These are phyloP conservation scores for Saguinus midas DNA, from an alignment of 2,113 vertebrate genomes.

Conservation along the genomic window DNA sequence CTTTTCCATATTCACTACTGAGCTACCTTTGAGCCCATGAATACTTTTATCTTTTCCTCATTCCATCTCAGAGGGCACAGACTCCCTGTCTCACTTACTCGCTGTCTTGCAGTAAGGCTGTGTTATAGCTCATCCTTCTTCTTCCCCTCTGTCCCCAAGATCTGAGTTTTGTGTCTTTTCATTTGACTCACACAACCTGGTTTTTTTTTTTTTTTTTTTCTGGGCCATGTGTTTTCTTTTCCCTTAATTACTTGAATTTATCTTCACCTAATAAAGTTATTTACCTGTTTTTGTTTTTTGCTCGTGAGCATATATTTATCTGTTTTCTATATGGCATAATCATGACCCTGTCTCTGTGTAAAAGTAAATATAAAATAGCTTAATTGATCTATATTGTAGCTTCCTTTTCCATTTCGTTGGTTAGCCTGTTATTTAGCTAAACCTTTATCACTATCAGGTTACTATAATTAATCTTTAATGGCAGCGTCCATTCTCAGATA, in stretches of 20 bases:
- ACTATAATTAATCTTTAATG: conserved; percentile 33
- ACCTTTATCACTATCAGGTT: not conserved
- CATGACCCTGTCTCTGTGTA: not conserved
- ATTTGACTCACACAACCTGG: not conserved
- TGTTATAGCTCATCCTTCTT: not conserved
- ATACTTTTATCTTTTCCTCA: conserved; percentile 16
- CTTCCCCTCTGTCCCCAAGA: not conserved
- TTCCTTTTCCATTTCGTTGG: conserved; percentile 26
- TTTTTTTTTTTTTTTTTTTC: not conserved
- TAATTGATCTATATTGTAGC: not conserved
- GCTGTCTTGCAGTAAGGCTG: conserved; percentile 3
- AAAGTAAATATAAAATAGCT: not conserved
- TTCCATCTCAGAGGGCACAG: not conserved
- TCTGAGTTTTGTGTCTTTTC: not conserved
- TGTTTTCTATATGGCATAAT: not conserved
- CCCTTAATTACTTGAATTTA: not conserved
- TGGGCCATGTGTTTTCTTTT: not conserved
- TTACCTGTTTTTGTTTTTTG: not conserved
- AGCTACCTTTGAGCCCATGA: not conserved
- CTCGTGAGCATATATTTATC: too few relatives aligned
- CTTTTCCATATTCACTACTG: not conserved
- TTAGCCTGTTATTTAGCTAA: not conserved
- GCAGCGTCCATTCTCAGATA: conserved; percentile 24
- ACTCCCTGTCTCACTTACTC: not conserved
- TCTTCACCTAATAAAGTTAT: not conserved